Base-by-base conservation (phyloP, 1,140 invertebrate genomes). In the Nymphalis io region DNA sequence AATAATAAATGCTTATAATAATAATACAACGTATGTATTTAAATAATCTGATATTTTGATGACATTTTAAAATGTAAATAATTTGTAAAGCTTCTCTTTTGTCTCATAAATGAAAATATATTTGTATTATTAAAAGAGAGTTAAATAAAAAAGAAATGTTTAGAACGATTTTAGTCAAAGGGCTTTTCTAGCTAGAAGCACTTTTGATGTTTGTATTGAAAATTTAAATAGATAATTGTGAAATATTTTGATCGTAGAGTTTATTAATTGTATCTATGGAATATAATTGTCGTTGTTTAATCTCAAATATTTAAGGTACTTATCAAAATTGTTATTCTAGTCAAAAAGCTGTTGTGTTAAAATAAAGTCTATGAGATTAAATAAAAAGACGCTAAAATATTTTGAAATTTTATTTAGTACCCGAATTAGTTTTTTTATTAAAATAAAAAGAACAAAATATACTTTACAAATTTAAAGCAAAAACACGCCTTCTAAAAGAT, bases 321-420 rank as follows among this genome's bases (percentile, higher is more conserved):
- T 76, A 80, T 75, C 79, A 80, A 73, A 83, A 81, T 74, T 82
- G 85, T 88, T 86, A 81, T 80, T 87, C 85, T 87, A 88, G 86
- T 87, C 84, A 87, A 75, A 75, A 75, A 79, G 79, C 78, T 87
- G 81, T 85, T 82, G 72, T 78, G 81, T 88, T 69, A 58, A 69
- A 55, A 42, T 62, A 68, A 60, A 42, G 21, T 69, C 20, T 57
- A 69, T 60, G 46, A 60, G 46, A 69, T 62, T 57, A 62, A 57
- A 69, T 62, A 23, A 62, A 62, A 69, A 62, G 48, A 69, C 60
- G 55, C 39, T 18, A 27, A 69, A 62, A 23, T 3, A 18, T 55
- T 55, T 38, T 38, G 15, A 11, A 55, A 48, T 68, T 68, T 68
- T 61, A 68, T 44, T 55, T 8, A 46, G 21, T 46, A 4, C 10